These are phyloP conservation scores for Syrista parreyssii DNA, from an alignment of 2,888 invertebrate genomes.

Conservation along the genomic window DNA sequence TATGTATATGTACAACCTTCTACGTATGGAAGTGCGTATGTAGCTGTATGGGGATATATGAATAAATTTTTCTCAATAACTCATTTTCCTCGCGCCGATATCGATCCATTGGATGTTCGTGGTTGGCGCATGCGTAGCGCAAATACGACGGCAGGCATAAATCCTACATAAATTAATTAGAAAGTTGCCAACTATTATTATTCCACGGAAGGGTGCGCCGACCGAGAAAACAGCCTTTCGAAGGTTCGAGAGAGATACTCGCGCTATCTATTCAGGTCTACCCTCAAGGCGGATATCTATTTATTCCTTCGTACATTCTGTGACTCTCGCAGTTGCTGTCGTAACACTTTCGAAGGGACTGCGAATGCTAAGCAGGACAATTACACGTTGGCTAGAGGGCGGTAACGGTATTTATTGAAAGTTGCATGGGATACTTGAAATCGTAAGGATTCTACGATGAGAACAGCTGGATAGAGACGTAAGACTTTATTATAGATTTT, in stretches of 20 bases:
- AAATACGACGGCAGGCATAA: conserved; percentile 5
- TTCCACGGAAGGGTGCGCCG: conserved; percentile 2
- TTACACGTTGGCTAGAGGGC: conserved; percentile 25
- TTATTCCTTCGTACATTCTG: conserved; percentile 15
- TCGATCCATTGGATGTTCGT: neutral
- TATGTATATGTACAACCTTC: neutral
- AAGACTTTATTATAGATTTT: neutral
- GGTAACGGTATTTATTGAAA: conserved; percentile 50
- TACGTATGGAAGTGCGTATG: neutral
- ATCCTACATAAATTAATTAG: conserved; percentile 19
- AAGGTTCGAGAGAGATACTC: neutral
- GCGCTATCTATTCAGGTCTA: neutral
- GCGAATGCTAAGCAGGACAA: conserved; percentile 29
- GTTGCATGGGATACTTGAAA: conserved; percentile 44
- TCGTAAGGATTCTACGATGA: conserved; percentile 14
- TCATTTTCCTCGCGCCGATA: neutral
- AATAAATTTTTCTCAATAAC: neutral
- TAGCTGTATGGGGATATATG: neutral
- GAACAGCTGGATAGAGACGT: conserved; percentile 2
- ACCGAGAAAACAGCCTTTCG: neutral
- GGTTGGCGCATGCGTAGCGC: neutral
- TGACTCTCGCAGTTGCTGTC: neutral
- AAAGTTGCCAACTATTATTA: conserved; percentile 18
- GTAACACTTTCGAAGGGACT: neutral
- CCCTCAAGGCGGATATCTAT: conserved; percentile 8